phyloP scores from a whole-genome alignment of 2,113 vertebrate genomes.

The Pachyramphus minor region DNA sequence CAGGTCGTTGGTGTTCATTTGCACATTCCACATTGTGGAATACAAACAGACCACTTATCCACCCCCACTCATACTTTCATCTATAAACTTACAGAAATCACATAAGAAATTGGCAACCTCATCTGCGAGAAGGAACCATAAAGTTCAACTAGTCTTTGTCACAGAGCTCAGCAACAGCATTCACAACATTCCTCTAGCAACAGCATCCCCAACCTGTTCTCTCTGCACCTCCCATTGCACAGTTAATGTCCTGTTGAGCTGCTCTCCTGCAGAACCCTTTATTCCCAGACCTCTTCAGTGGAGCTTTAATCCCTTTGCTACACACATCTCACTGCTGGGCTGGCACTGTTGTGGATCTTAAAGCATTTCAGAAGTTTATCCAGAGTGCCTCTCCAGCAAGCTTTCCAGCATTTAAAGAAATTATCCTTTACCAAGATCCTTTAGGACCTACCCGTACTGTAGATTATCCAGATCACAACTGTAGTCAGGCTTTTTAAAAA shows the following conservation, averaged over 20 bases:
- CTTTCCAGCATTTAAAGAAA: not conserved
- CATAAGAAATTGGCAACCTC: not conserved
- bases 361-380: not conserved
- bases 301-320: not conserved
- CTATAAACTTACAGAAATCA: not conserved
- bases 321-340: not conserved
- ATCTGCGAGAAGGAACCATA: not conserved
- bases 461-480: not conserved
- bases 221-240: not conserved
- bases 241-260: not conserved
- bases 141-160: not conserved
- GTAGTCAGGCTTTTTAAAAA: not conserved
- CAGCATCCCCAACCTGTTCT: not conserved
- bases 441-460: accelerated
- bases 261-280: not conserved
- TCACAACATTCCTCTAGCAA: not conserved
- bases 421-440: not conserved
- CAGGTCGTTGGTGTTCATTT: not conserved
- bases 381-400: not conserved
- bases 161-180: not conserved
- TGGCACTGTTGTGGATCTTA: not conserved
- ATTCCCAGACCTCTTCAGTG: not conserved
- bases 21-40: not conserved
- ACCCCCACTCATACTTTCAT: not conserved
- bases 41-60: not conserved